Evolutionary conservation across 2,113 vertebrate genomes (phyloP), one percentile per base, ranked within the genome.

Genomic region (Porphyrio hochstetteri): DNA sequence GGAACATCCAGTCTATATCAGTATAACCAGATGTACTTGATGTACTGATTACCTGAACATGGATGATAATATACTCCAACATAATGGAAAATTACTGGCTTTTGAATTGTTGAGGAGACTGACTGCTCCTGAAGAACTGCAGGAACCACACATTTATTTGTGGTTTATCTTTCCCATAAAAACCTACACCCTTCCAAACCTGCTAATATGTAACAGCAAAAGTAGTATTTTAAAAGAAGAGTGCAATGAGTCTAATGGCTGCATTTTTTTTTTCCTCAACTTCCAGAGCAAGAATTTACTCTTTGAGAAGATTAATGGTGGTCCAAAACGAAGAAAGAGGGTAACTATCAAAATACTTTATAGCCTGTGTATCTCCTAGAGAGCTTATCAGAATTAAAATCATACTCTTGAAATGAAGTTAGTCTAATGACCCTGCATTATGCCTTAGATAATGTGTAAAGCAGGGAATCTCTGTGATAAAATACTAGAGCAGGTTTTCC

Each of bases 251-350:
- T 95, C 82, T 96, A 60, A 97, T 94, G 86, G 76, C 80, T 97
- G 60, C 53, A 53, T 88, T 75, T 53, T 91, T 93, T 48, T 53
- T 92, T 92, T n/a, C n/a, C 44, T 92, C 42, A 31, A 29, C 36
- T 92, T 97, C 38, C 96, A 99, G 99, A 99, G 98, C 98, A 99
- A 99, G 98, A 99, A 98, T 82, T 98, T 98, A 97, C 97, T 99
- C 95, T 99, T 99, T 95, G 98, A 99, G 95, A 99, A 99, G 97
- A 98, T 99, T 96, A 99, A 98, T 92, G 98, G 98, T 82, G 98
- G 98, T 96, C 98, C 98, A 46, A 99, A 98, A 82, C 98, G 99
- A 96, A 99, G 98, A 97, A 99, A 98, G 97, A 98, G 99, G 99
- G 99, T 99, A 98, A 97, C 63, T 97, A 90, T 70, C 5, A 3